Evolutionary conservation across 92 coral and sea anemone genomes (phyloP).

Genomic region (Phymanthus crucifer): DNA sequence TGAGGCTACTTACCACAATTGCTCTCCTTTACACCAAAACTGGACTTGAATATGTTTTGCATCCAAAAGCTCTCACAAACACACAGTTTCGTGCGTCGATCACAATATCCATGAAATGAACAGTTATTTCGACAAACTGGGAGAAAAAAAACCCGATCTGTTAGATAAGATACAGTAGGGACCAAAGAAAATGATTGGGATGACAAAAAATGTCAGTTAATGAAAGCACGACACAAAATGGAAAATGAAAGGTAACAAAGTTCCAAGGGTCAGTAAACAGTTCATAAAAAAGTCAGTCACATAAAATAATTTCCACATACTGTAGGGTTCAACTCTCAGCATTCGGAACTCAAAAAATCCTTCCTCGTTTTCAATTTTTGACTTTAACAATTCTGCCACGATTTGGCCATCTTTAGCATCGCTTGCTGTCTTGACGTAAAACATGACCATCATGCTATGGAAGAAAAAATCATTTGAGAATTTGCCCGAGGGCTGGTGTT

Average conservation of each 20-base stretch:
- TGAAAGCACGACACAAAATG: no score
- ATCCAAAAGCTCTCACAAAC: conserved; percentile 98
- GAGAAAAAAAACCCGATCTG: not conserved
- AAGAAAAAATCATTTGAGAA: not conserved
- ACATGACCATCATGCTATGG: conserved; percentile 82
- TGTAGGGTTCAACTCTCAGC: conserved; percentile 92
- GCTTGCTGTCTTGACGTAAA: conserved; percentile 78
- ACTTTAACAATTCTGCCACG: conserved; percentile 75
- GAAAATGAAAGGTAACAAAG: no score
- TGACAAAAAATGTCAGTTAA: no score
- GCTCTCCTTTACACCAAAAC: conserved; percentile 88
- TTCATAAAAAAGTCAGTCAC: not conserved
- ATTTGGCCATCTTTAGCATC: conserved; percentile 78
- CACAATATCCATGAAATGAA: conserved; percentile 97
- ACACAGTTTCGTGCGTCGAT: conserved; percentile 86
- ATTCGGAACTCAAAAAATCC: conserved; percentile 94
- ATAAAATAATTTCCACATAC: conserved; percentile 43
- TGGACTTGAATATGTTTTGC: conserved; percentile 89
- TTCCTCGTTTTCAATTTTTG: conserved; percentile 86
- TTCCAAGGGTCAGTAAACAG: not conserved
- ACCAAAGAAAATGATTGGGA: no score
- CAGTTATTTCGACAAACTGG: conserved; percentile 95
- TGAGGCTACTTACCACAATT: conserved; percentile 98
- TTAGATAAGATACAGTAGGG: no score
- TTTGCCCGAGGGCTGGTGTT: no score